Base-by-base conservation (phyloP, 2,888 invertebrate genomes). In the Entomobrya multifasciata region DNA sequence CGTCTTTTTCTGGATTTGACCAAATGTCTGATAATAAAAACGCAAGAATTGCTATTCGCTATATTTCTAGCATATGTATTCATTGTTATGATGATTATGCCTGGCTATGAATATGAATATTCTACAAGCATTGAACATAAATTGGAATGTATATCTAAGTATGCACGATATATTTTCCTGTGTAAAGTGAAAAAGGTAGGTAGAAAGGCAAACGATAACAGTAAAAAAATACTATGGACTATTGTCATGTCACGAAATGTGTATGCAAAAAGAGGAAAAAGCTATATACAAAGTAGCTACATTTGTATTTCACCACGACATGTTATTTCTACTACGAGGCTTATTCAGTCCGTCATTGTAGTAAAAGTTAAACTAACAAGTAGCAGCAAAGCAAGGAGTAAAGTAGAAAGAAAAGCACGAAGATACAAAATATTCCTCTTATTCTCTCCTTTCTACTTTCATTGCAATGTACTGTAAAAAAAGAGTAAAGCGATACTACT, bases 161-260 rank as follows among this genome's bases (percentile, higher is more conserved):
- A 60, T 60, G 60, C 60, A n/a, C n/a, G 27, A 60, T 60, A 27
- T 60, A 27, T 60, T 60, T 27, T 27, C 15, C 15, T 60, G 60
- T 27, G 60, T 15, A 60, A 60, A 60, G 60, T 60, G 60, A 60
- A 27, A 60, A n/a, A 60, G 22, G 15, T 25, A 60, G 60, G 60
- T 11, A 15, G n/a, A n/a, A n/a, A n/a, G n/a, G n/a, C 60, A 0
- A 47, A 10, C 6, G 27, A 11, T 60, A 60, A 27, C 27, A 55
- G 25, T 55, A 55, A 55, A 22, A 55, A 20, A 8, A 20, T n/a
- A 60, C 27, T 47, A 47, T 47, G 60, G 60, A 60, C 8, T 27
- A 60, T 60, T 27, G 60, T 60, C 60, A 55, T 25, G 60, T 60
- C n/a, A 47, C n/a, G n/a, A n/a, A n/a, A n/a, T n/a, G n/a, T n/a